Conservation (phyloP, 1,140 invertebrate genomes). For the Leguminivora glycinivorella region DNA sequence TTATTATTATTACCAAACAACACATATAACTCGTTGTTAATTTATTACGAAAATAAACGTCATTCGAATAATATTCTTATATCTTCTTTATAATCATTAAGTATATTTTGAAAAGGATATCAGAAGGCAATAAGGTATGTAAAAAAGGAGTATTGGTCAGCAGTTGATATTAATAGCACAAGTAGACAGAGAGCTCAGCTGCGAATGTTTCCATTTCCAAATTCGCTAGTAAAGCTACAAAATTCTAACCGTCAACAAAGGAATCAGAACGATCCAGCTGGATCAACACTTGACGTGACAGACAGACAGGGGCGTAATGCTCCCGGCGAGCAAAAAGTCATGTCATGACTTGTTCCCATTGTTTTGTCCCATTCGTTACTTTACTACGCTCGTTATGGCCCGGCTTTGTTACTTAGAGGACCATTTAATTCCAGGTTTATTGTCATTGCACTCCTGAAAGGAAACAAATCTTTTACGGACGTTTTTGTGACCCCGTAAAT, state of each 20-base stretch:
- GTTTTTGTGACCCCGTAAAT: constrained; percentile 5
- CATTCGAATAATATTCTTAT: too few species aligned
- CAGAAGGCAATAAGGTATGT: too few species aligned
- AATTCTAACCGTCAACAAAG: background rate
- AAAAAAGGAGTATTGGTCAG: too few species aligned
- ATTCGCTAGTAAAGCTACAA: background rate
- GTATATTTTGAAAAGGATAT: too few species aligned
- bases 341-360: constrained; percentile 20
- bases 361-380: background rate
- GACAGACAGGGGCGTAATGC: background rate
- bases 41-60: too few species aligned
- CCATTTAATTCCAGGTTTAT: constrained; percentile 27
- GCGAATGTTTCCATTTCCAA: too few species aligned
- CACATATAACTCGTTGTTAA: too few species aligned
- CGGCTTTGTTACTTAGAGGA: constrained; percentile 20
- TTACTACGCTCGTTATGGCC: constrained; percentile 12
- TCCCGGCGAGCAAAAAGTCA: constrained; percentile 6
- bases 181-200: too few species aligned
- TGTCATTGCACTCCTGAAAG: constrained; percentile 18
- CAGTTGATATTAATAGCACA: too few species aligned
- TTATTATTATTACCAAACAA: too few species aligned
- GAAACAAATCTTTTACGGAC: constrained; percentile 22
- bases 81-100: too few species aligned
- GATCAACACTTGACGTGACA: constrained; percentile 14
- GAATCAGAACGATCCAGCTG: background rate